Percentiles rank a stretch among this genome's conserved stretches.
Evolutionary conservation across 2,888 invertebrate genomes (phyloP).

Genomic region (Callyntrura guangdongensis): DNA sequence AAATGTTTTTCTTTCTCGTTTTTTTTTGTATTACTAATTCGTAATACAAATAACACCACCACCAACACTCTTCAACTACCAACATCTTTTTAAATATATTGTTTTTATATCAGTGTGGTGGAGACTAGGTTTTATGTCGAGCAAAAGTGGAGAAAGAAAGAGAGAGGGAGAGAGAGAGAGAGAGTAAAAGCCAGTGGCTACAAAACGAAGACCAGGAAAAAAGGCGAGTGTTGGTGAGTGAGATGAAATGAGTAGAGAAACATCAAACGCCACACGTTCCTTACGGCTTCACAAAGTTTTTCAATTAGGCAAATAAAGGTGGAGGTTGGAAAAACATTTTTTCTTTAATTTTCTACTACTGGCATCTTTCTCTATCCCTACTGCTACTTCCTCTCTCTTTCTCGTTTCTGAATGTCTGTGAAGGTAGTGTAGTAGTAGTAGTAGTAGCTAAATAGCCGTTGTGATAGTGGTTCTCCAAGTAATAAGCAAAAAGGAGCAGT

Average conservation of each 20-base stretch:
- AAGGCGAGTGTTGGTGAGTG: slow-evolving; percentile 68
- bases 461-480: slow-evolving; percentile 16
- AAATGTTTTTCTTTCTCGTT: neutral
- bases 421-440: neutral
- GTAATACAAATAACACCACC: slow-evolving; percentile 26
- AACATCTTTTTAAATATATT: slow-evolving; percentile 20
- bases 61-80: neutral
- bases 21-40: slow-evolving; percentile 40
- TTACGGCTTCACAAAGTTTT: slow-evolving; percentile 84
- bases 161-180: neutral
- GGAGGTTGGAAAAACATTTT: slow-evolving; percentile 85
- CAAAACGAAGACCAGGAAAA: slow-evolving; percentile 50
- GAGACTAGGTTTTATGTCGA: slow-evolving; percentile 22
- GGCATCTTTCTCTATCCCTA: neutral
- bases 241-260: slow-evolving; percentile 74
- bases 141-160: neutral
- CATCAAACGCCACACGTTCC: slow-evolving; percentile 80
- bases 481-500: slow-evolving; percentile 22
- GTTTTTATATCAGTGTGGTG: slow-evolving; percentile 1
- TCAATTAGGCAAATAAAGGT: slow-evolving; percentile 85
- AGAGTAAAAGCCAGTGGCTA: slow-evolving; percentile 16
- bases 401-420: neutral
- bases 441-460: neutral
- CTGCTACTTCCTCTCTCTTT: slow-evolving; percentile 19
- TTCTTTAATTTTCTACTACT: slow-evolving; percentile 78